phyloP scores from a whole-genome alignment of 2,888 invertebrate species.

The Eilema sororculum region DNA sequence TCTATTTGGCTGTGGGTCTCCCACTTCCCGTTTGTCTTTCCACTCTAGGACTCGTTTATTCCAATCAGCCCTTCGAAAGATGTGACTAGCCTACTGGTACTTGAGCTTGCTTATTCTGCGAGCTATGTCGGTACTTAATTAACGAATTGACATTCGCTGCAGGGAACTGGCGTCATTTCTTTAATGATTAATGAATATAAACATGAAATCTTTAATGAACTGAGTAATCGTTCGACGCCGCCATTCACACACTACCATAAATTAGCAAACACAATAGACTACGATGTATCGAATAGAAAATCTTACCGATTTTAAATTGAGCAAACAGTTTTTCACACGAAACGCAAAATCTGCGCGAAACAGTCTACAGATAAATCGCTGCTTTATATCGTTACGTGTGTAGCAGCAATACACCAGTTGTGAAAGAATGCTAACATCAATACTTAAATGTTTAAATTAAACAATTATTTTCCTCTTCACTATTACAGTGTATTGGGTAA shows the following conservation, averaged over 20 bases:
- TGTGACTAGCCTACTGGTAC: too few species aligned
- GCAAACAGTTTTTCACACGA: neutral
- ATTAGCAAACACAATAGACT: neutral
- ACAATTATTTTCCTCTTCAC: neutral
- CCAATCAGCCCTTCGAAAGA: too few species aligned
- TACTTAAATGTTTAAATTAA: slow-evolving; percentile 5
- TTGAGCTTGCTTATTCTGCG: too few species aligned
- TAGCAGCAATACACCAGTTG: neutral
- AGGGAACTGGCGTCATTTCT: neutral
- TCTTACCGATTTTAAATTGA: neutral
- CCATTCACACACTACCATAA: neutral
- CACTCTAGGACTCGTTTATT: too few species aligned
- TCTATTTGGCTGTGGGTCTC: too few species aligned
- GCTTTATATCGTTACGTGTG: neutral
- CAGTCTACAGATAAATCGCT: slow-evolving; percentile 1
- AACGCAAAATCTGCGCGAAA: neutral
- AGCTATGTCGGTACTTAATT: too few species aligned
- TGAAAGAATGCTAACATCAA: slow-evolving; percentile 2
- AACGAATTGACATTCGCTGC: neutral
- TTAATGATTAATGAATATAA: neutral
- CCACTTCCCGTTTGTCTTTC: too few species aligned
- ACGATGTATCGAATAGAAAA: neutral
- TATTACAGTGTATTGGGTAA: slow-evolving; percentile 1
- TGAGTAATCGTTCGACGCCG: neutral
- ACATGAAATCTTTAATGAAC: neutral